These are phyloP conservation scores for Tenthredo distinguenda DNA, from an alignment of 2,888 invertebrate genomes.

Conservation along the genomic window DNA sequence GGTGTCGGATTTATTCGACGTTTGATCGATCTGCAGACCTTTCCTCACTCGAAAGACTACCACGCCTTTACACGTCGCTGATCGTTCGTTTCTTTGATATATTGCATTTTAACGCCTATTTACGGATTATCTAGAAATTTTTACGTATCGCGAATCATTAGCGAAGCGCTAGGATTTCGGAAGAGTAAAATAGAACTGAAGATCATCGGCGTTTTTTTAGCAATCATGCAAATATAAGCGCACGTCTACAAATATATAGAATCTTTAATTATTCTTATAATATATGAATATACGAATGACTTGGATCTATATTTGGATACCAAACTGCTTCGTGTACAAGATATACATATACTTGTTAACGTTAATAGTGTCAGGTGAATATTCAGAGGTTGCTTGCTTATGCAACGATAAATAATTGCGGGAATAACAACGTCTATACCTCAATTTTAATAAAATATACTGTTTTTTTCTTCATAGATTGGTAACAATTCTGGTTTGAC, in stretches of 20 bases:
- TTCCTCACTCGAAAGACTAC: neutral
- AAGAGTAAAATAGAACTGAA: neutral
- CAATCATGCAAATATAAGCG: neutral
- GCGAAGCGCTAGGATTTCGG: neutral
- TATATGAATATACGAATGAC: neutral
- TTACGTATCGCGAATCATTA: too few relatives aligned
- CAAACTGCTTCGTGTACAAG: neutral
- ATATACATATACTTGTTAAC: neutral
- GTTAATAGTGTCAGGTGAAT: neutral
- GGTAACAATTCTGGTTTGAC: neutral
- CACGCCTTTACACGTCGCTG: neutral
- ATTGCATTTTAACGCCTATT: neutral
- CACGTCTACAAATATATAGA: neutral
- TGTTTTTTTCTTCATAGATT: neutral
- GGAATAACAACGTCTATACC: conserved; percentile 23
- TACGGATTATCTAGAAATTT: neutral
- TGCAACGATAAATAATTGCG: conserved; percentile 19
- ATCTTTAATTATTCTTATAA: neutral
- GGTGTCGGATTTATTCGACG: conserved; percentile 17
- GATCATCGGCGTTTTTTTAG: neutral
- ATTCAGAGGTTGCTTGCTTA: neutral
- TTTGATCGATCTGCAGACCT: neutral
- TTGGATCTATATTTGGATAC: conserved; percentile 18
- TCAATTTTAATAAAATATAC: neutral
- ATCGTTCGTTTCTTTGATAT: neutral